Evolutionary conservation across 2,113 vertebrate species (phyloP).

Genomic region (Antigone vipio): DNA sequence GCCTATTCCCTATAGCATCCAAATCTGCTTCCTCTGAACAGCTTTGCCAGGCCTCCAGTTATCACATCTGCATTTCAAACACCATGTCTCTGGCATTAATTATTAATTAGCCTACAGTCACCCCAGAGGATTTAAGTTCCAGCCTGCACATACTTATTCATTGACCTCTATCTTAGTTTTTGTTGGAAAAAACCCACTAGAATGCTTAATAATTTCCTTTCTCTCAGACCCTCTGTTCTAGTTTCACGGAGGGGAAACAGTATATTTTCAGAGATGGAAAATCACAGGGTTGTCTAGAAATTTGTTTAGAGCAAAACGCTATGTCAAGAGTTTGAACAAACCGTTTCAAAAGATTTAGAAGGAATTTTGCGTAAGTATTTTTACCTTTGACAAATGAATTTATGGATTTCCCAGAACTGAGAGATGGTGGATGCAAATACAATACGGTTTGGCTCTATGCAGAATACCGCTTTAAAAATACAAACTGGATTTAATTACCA

Average conservation of each 20-base stretch:
- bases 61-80: conserved; percentile 99
- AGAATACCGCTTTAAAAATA: conserved; percentile 6
- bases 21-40: conserved; percentile 90
- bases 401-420: conserved; percentile 40
- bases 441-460: background rate
- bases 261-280: conserved; percentile 67
- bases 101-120: conserved; percentile 99
- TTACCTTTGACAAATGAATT: conserved; percentile 54
- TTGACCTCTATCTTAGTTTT: conserved; percentile 88
- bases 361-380: conserved; percentile 33
- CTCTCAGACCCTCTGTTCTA: conserved; percentile 72
- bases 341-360: conserved; percentile 44
- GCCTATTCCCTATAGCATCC: conserved; percentile 83
- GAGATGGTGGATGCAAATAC: background rate
- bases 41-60: conserved; percentile 90
- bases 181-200: conserved; percentile 72
- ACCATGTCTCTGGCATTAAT: conserved; percentile 97
- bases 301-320: conserved; percentile 69
- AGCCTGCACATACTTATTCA: conserved; percentile 87
- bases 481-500: conserved; percentile 36
- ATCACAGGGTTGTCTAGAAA: conserved; percentile 49
- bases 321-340: conserved; percentile 57
- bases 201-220: conserved; percentile 84
- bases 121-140: conserved; percentile 94
- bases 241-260: conserved; percentile 64